phyloP scores from a whole-genome alignment of 37 sponge, comb jelly and placozoan species.

The Crambe crambe region DNA sequence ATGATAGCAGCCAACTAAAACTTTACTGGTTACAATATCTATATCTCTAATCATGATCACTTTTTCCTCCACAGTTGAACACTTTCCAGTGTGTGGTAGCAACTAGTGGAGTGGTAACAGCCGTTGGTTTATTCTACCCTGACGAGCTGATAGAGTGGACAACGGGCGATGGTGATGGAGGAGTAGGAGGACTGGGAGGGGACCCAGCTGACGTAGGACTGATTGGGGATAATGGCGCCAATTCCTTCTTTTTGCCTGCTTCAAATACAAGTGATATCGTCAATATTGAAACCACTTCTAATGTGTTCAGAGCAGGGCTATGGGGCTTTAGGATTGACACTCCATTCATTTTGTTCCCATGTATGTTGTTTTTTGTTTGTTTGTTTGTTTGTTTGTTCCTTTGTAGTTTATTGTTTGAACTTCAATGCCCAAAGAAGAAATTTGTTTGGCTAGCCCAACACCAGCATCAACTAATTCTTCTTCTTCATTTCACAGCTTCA shows the following conservation, averaged over 20 bases:
- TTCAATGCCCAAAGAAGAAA: no score
- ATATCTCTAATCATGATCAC: no score
- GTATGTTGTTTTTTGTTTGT: no score
- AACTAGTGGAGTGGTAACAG: not conserved
- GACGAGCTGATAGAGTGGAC: conserved; percentile 4
- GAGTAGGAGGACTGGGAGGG: conserved; percentile 8
- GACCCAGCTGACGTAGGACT: conserved; percentile 18
- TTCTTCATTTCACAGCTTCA: no score
- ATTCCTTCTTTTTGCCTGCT: conserved; percentile 5
- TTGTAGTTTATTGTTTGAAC: no score
- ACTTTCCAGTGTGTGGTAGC: conserved; percentile 20
- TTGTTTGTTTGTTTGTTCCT: no score
- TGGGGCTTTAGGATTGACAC: conserved; percentile 1
- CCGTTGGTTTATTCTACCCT: not conserved
- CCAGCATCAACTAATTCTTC: no score
- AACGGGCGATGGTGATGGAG: conserved; percentile 14
- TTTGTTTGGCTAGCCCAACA: no score
- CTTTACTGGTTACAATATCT: no score
- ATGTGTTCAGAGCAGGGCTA: not conserved
- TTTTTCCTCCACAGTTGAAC: no score
- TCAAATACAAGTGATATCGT: conserved; percentile 25
- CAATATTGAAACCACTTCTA: not conserved
- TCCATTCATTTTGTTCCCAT: not conserved
- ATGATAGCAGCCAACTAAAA: no score
- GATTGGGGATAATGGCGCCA: not conserved